Base-by-base conservation (phyloP, 2,113 vertebrate genomes). In the Sterna hirundo region DNA sequence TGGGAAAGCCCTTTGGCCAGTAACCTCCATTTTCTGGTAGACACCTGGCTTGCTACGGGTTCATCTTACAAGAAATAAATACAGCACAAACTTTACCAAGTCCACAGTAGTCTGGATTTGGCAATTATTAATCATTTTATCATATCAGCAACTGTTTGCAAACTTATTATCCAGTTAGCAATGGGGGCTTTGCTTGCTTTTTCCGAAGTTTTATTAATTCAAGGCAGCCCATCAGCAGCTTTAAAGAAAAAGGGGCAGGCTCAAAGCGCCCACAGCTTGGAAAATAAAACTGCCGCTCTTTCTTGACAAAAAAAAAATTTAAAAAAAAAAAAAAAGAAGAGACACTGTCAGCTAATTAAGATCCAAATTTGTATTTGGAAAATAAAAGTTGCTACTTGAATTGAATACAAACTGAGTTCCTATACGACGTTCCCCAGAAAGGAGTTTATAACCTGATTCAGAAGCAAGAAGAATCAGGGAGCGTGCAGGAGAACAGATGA, bases 281-380 rank as follows among this genome's bases (percentile, higher is more conserved):
- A 21, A 36, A 57, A 66, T 4, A 38, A 60, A 88, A 29, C 34
- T 57, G 58, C 69, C 38, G 5, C 32, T 42, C 47, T 46, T 68
- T 47, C 70, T 57, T 55, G 13, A 32, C 21, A 60, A 58, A 51
- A 10, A 26, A 18, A 16, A 13, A 34, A 19, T n/a, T 38, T 38
- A n/a, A 44, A 15, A 30, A 5, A 2, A 15, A 7, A 26, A 32
- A 7, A 49, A 77, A 66, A 46, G 4, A 57, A 68, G 79, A 90
- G 83, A 81, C 55, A n/a, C 86, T 83, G 83, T 66, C 94, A 86
- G 80, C 46, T 62, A 22, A 81, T 74, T 32, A 40, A 93, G 70
- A 76, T 51, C 60, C 29, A 10, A 22, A 74, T 57, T 30, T 52
- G 6, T 25, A 6, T 3, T 17, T 84, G 36, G 20, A 13, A 71